Percentiles rank a stretch among this genome's conserved stretches.
phyloP scores from a whole-genome alignment of 1,140 invertebrate genomes.

The Polypedilum pembai region DNA sequence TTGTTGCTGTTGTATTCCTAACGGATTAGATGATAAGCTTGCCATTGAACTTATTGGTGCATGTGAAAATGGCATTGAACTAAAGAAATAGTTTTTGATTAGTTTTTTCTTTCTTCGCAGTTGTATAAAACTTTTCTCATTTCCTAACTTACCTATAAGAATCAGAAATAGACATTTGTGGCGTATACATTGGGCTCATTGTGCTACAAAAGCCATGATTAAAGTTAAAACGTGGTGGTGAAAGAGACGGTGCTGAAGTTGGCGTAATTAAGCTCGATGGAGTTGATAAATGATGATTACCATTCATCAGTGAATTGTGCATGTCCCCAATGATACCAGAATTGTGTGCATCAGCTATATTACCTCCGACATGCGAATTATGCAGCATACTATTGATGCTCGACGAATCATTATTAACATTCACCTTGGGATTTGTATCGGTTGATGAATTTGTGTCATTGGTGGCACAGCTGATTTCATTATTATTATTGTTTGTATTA shows the following conservation, averaged over 20 bases:
- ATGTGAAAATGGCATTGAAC: conserved; percentile 35
- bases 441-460: conserved; percentile 21
- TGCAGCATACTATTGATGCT: conserved; percentile 7
- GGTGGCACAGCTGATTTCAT: background rate
- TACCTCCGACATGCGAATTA: background rate
- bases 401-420: background rate
- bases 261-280: conserved; percentile 15
- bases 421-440: background rate
- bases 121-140: background rate
- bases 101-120: background rate
- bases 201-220: conserved; percentile 39
- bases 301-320: conserved; percentile 7
- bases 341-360: background rate
- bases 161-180: conserved; percentile 39
- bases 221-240: conserved; percentile 40
- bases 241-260: conserved; percentile 32
- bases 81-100: background rate
- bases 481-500: background rate
- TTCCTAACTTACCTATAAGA: conserved; percentile 36
- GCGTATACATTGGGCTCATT: conserved; percentile 40
- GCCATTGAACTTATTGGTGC: conserved; percentile 36
- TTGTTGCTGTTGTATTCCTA: conserved; percentile 8
- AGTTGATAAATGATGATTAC: conserved; percentile 30
- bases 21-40: conserved; percentile 33
- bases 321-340: background rate